These are phyloP conservation scores for Ditula angustiorana DNA, from an alignment of 2,888 invertebrate species.

Conservation along the genomic window DNA sequence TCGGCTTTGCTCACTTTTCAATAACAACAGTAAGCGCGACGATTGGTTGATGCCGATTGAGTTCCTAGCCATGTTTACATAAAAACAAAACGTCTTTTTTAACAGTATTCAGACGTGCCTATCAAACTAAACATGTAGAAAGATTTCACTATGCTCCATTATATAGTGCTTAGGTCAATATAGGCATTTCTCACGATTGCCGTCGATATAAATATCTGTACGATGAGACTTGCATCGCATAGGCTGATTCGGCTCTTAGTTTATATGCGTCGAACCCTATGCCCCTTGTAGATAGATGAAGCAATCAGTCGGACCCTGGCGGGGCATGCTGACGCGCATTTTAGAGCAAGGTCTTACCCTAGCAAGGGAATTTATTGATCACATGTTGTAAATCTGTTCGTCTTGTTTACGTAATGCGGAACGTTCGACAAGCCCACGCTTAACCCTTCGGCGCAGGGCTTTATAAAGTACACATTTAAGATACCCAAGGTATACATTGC, in stretches of 20 bases:
- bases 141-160: neutral
- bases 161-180: too few relatives aligned
- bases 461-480: constrained; percentile 4
- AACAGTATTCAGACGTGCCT: too few relatives aligned
- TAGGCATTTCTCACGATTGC: neutral
- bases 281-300: constrained; percentile 74
- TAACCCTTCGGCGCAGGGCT: constrained; percentile 11
- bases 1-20: neutral
- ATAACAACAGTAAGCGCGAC: too few relatives aligned
- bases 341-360: constrained; percentile 62
- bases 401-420: constrained; percentile 65
- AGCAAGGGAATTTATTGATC: constrained; percentile 76
- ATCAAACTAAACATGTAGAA: neutral
- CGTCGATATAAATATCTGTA: neutral
- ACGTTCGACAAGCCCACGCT: constrained; percentile 44
- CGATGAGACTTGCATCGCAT: constrained; percentile 20
- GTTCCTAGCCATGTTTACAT: too few relatives aligned
- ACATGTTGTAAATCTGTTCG: constrained; percentile 71
- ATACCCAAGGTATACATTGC: neutral
- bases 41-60: too few relatives aligned
- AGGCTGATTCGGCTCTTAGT: constrained; percentile 67
- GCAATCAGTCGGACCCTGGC: constrained; percentile 73
- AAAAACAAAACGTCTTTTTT: too few relatives aligned
- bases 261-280: constrained; percentile 67
- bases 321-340: constrained; percentile 73